Conservation (phyloP, 1,140 invertebrate species). For the Mactra quadrangularis region DNA sequence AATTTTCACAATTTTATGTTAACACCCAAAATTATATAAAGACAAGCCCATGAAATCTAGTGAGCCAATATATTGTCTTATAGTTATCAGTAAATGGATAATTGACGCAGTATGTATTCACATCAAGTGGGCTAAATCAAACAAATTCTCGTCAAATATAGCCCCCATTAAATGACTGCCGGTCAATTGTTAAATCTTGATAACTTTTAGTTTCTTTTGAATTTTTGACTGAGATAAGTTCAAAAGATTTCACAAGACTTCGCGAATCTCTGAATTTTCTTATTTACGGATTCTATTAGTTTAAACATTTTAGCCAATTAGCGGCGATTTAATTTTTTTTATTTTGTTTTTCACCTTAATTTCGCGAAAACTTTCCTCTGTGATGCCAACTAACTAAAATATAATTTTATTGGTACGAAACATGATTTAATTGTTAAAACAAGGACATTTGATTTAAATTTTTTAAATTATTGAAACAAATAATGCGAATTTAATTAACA, state of each 20-base stretch:
- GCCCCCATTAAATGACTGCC: slow-evolving; percentile 34
- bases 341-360: too few species aligned
- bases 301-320: neutral
- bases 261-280: slow-evolving; percentile 23
- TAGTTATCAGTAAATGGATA: slow-evolving; percentile 5
- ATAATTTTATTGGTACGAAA: too few species aligned
- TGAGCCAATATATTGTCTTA: slow-evolving; percentile 14
- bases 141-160: slow-evolving; percentile 32
- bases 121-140: slow-evolving; percentile 31
- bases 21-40: slow-evolving; percentile 23
- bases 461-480: too few species aligned
- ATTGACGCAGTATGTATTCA: neutral
- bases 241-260: neutral
- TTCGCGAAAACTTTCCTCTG: too few species aligned
- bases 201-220: slow-evolving; percentile 34
- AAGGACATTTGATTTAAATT: too few species aligned
- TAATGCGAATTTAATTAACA: too few species aligned
- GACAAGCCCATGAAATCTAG: neutral
- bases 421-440: too few species aligned
- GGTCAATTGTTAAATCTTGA: slow-evolving; percentile 45
- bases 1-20: slow-evolving; percentile 9
- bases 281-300: neutral
- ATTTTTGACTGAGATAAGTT: neutral
- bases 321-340: neutral
- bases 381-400: too few species aligned